Evolutionary conservation across 64 coral and sea anemone species (phyloP), one percentile per base, ranked within the genome.

Genomic region (Hydrozoanthus tunicans): DNA sequence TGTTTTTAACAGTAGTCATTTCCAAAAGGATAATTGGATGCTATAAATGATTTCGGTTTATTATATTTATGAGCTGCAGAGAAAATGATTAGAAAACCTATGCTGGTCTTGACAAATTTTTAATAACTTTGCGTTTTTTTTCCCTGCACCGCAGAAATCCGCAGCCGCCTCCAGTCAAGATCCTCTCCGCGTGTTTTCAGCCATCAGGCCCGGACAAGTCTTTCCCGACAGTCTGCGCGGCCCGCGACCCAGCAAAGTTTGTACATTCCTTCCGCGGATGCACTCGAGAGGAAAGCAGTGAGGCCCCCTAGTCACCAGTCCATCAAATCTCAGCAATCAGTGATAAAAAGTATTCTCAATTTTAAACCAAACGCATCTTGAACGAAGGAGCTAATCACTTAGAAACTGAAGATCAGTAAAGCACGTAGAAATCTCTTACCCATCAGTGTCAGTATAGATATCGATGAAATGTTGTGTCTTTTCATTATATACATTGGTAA

Each of bases 291-390:
- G 51, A 81, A 66, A 53, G 97, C 97, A 2, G 85, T 80, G 14
- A 91, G 97, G 77, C 97, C 97, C 26, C 97, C 97, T 91, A 99
- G 97, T 91, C 97, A 99, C 91, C 97, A 99, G 92, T 99, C 97
- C 70, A 99, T 99, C 94, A 99, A 99, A 79, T 95, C 93, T 64
- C 97, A 99, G 61, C 97, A 99, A 89, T 93, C 92, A 1, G 97
- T 95, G 51, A 92, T 99, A 55, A 93, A 92, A 51, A 99, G 97
- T 56, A 99, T 99, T 56, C 81, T 99, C 62, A 91, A 90, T 15
- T 99, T 95, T 71, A 99, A 99, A 73, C 97, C 97, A 15, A 70
- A 8, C n/a, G 84, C 84, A 27, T 70, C 84, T 25, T 88, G 56
- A 88, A 43, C 59, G 55, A 43, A 43, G 32, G 32, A 43, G 32